These are phyloP conservation scores for Nasonia vitripennis DNA, from an alignment of 1,140 invertebrate species.

Conservation along the genomic window DNA sequence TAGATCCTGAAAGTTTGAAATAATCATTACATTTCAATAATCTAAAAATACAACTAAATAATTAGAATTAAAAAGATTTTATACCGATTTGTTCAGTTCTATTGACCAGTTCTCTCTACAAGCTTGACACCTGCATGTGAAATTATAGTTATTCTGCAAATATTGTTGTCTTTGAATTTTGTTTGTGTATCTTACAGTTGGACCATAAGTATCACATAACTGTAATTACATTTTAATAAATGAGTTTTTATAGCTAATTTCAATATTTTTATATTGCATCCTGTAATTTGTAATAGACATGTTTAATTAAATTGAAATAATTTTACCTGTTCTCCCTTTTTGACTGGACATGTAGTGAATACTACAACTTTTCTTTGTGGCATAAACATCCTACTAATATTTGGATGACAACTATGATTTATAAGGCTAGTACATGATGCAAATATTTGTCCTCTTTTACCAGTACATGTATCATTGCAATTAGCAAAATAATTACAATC, in stretches of 20 bases:
- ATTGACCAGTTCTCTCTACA: background rate
- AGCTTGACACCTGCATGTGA: background rate
- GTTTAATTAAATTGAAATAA: background rate
- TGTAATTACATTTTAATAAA: background rate
- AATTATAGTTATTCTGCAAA: background rate
- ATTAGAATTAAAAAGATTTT: background rate
- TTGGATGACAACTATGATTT: slow-evolving; percentile 4
- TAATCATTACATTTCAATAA: background rate
- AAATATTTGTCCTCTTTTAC: background rate
- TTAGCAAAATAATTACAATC: background rate
- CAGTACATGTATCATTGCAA: background rate
- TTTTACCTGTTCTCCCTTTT: background rate
- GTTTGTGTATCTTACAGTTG: background rate
- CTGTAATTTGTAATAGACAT: no score
- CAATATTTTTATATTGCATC: no score
- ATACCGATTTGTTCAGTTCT: background rate
- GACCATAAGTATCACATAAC: slow-evolving; percentile 3
- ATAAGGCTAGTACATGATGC: background rate
- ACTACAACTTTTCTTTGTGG: background rate
- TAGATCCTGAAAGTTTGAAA: background rate
- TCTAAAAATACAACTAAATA: background rate
- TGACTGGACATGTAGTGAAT: background rate
- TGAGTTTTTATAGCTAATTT: no score
- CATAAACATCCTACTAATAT: background rate
- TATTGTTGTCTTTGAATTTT: background rate